Evolutionary conservation across 2,113 vertebrate genomes (phyloP).

Genomic region (Herpetotheres cachinnans): DNA sequence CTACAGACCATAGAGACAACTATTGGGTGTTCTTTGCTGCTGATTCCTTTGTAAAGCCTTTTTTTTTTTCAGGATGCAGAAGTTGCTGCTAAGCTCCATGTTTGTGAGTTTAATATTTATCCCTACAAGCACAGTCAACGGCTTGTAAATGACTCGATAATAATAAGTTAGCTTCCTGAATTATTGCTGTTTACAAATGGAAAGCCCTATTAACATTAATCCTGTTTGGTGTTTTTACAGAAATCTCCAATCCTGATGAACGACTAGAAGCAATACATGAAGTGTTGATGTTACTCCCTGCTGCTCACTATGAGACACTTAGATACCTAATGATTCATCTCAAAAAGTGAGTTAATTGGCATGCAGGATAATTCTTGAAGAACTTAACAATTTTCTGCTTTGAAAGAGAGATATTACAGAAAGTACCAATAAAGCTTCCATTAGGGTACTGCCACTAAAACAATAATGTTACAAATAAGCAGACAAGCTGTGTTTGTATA

Average conservation of each 20-base stretch:
- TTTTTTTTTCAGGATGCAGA: background rate
- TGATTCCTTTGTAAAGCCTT: background rate
- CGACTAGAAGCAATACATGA: conserved; percentile 93
- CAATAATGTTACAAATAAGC: background rate
- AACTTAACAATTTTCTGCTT: conserved; percentile 20
- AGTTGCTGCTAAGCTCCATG: background rate
- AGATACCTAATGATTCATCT: conserved; percentile 96
- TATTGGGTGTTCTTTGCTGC: background rate
- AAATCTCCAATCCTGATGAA: conserved; percentile 86
- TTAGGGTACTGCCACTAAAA: background rate
- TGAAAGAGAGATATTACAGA: background rate
- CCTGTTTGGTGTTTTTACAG: conserved; percentile 69
- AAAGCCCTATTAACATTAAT: conserved; percentile 14
- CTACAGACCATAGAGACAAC: background rate
- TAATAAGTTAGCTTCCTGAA: conserved; percentile 13
- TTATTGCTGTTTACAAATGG: conserved; percentile 24
- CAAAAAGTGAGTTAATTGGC: conserved; percentile 83
- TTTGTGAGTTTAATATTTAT: conserved; percentile 18
- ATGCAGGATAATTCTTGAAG: background rate
- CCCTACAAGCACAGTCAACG: background rate
- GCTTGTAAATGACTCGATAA: conserved; percentile 30
- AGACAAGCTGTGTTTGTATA: background rate
- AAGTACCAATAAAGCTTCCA: background rate
- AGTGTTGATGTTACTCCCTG: conserved; percentile 88
- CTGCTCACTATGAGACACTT: conserved; percentile 95